Evolutionary conservation across 1,140 invertebrate genomes (phyloP).

Genomic region (Cyrtorhinus lividipennis): DNA sequence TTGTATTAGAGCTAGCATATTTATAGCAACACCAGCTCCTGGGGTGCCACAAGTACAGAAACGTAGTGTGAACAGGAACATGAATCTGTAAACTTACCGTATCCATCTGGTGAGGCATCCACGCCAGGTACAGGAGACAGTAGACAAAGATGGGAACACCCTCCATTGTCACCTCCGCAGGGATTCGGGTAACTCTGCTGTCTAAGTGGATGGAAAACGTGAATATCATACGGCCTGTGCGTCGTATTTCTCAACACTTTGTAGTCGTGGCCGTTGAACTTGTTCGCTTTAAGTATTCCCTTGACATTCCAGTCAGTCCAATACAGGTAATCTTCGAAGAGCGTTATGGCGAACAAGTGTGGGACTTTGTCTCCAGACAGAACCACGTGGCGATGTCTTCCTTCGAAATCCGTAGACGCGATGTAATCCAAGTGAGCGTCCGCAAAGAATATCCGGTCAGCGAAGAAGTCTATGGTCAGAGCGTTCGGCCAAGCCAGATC

Average conservation of each 20-base stretch:
- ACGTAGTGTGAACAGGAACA: no score
- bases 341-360: constrained; percentile 83
- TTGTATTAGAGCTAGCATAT: not conserved
- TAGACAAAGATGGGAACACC: constrained; percentile 91
- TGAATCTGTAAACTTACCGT: constrained; percentile 6
- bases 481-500: constrained; percentile 98
- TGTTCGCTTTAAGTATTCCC: constrained; percentile 68
- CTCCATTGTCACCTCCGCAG: constrained; percentile 85
- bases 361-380: constrained; percentile 66
- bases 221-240: constrained; percentile 86
- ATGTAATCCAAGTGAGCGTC: constrained; percentile 98
- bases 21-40: no score
- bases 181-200: constrained; percentile 79
- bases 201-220: constrained; percentile 71
- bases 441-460: constrained; percentile 87
- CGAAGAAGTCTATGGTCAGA: constrained; percentile 91
- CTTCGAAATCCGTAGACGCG: constrained; percentile 82
- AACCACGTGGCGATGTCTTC: constrained; percentile 66
- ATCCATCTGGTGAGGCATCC: constrained; percentile 27
- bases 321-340: constrained; percentile 89
- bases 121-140: constrained; percentile 49
- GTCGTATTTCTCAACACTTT: constrained; percentile 77
- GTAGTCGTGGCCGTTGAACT: constrained; percentile 59
- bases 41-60: no score
- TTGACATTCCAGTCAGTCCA: constrained; percentile 99